Evolutionary conservation across 1,140 invertebrate species (phyloP).

Genomic region (Thalassaphorura encarpata): DNA sequence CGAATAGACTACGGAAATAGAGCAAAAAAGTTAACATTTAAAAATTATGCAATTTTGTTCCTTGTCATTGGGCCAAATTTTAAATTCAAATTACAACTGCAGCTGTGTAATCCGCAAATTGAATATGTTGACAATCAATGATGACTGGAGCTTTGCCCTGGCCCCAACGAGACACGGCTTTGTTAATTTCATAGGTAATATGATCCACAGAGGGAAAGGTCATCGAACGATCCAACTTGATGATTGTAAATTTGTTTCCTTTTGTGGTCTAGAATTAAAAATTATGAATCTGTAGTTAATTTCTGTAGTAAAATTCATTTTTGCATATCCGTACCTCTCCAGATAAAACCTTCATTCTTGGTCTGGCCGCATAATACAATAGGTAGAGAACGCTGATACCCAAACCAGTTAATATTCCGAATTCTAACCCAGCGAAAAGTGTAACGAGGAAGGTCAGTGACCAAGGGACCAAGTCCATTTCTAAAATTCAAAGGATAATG

Average conservation of each 20-base stretch:
- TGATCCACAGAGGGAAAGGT: slow-evolving; percentile 68
- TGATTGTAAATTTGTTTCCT: slow-evolving; percentile 55
- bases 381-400: slow-evolving; percentile 76
- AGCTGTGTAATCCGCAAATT: slow-evolving; percentile 42
- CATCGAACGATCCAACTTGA: slow-evolving; percentile 59
- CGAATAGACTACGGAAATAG: slow-evolving; percentile 37
- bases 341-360: slow-evolving; percentile 64
- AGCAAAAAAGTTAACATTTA: too few species aligned
- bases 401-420: slow-evolving; percentile 74
- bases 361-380: slow-evolving; percentile 75
- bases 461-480: slow-evolving; percentile 71
- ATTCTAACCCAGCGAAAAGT: slow-evolving; percentile 67
- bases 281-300: slow-evolving; percentile 33
- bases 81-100: too few species aligned
- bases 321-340: too few species aligned
- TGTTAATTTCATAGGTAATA: slow-evolving; percentile 58
- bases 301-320: too few species aligned
- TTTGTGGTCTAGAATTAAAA: slow-evolving; percentile 41
- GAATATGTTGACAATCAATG: slow-evolving; percentile 62
- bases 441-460: slow-evolving; percentile 71
- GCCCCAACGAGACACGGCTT: slow-evolving; percentile 46
- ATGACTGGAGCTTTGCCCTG: slow-evolving; percentile 50
- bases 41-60: too few species aligned
- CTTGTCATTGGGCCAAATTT: too few species aligned
- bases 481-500: slow-evolving; percentile 48